Evolutionary conservation across 30 jellyfish, hydroid and myxozoan genomes (phyloP), one percentile per base, ranked within the genome.

Genomic region (Hydractinia symbiolongicarpus): DNA sequence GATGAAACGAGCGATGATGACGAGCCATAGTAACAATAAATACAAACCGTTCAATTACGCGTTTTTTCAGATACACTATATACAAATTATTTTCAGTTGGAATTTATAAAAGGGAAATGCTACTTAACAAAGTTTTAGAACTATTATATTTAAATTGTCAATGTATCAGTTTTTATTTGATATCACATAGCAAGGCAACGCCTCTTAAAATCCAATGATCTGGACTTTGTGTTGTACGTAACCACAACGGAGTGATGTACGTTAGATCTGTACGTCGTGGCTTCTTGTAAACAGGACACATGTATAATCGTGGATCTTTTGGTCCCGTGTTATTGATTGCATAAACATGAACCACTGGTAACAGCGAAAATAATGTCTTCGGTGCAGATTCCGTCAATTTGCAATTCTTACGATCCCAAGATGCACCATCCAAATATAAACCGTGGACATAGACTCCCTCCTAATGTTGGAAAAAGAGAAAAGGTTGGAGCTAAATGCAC

Each of bases 381-480:
- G 98, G 96, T 8, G 95, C 61, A 61, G 84, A 90, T 51, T 91
- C 98, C 17, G 81, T 78, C 17, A 91, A 89, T 81, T 84, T 86
- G 85, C 98, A 91, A 60, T 91, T 91, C 55, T 94, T 90, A 58
- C 96, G 77, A 79, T 91, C 98, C 98, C 98, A 91, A 52, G 93
- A 90, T 9, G 98, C 96, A 19, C 98, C 98, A 64, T 91, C 98
- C 56, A 91, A 69, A 85, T 81, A 86, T 68, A 91, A 73, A 21
- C 98, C 98, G 84, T 91, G 90, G 67, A 91, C 98, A 54, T 91
- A 91, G 30, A 91, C 98, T 7, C 98, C 98, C 71, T 91, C 98
- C 96, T 91, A 69, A 14, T 61, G 64, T 10, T 5, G 55, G 66
- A 61, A 44, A 79, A 61, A 50, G 1, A 17, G 55, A 76, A 50